Evolutionary conservation across 2,888 invertebrate genomes (phyloP).

Genomic region (Eutolmus rufibarbis): DNA sequence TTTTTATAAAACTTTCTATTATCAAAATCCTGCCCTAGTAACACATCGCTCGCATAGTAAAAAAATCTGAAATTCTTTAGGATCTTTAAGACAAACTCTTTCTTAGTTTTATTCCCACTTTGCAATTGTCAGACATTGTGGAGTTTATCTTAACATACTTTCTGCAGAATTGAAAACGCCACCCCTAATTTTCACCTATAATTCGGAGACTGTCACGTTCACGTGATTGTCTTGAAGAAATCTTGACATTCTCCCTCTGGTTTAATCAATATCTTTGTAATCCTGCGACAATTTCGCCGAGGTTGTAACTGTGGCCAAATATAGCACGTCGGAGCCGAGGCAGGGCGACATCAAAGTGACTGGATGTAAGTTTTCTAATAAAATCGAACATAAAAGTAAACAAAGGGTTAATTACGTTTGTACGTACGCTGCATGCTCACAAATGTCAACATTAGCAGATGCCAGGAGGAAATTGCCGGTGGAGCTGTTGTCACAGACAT

Average conservation of each 20-base stretch:
- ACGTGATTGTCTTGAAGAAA: not conserved
- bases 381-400: slow-evolving; percentile 35
- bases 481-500: slow-evolving; percentile 21
- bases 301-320: not conserved
- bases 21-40: no score
- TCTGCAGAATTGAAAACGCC: not conserved
- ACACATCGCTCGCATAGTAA: no score
- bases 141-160: not conserved
- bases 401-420: slow-evolving; percentile 22
- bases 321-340: not conserved
- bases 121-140: not conserved
- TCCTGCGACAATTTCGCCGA: not conserved
- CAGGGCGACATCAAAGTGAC: not conserved
- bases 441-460: slow-evolving; percentile 32
- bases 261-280: not conserved
- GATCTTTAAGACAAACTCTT: not conserved
- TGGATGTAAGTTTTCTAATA: not conserved
- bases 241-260: not conserved
- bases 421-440: not conserved
- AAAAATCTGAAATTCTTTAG: no score
- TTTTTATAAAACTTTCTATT: no score
- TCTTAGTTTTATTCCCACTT: not conserved
- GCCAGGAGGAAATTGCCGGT: slow-evolving; percentile 17
- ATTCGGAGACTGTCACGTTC: not conserved
- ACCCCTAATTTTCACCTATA: not conserved